These are phyloP conservation scores for Rhinopomastus cyanomelas DNA, from an alignment of 2,113 vertebrate genomes.

Conservation along the genomic window DNA sequence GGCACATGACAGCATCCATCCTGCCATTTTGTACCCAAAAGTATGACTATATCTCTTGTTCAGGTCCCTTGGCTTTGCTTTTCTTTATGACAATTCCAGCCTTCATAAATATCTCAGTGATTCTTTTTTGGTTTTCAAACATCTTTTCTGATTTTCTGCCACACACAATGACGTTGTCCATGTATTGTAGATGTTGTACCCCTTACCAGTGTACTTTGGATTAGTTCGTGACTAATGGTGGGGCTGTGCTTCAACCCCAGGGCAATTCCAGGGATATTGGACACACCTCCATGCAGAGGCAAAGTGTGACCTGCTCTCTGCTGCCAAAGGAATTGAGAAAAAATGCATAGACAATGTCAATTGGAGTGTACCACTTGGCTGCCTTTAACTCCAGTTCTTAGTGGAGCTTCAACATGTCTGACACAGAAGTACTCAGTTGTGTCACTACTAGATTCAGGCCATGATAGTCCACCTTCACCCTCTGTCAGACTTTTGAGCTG, in stretches of 20 bases:
- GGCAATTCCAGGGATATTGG: not conserved
- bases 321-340: not conserved
- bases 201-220: not conserved
- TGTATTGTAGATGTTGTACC: not conserved
- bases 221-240: not conserved
- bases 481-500: not conserved
- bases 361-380: not conserved
- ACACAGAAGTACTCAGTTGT: not conserved
- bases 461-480: not conserved
- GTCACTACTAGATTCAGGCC: fast-evolving
- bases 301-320: not conserved
- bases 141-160: not conserved
- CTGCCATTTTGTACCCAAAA: too few relatives aligned
- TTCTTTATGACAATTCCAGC: too few relatives aligned
- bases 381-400: not conserved
- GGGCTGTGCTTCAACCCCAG: not conserved
- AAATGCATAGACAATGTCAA: fast-evolving
- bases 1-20: too few relatives aligned
- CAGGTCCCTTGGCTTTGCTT: too few relatives aligned
- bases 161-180: fast-evolving
- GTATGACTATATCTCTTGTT: too few relatives aligned
- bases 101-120: too few relatives aligned
- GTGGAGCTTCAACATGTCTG: not conserved
- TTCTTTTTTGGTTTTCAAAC: too few relatives aligned
- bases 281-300: not conserved